Percentiles rank a stretch among this genome's conserved stretches.
Evolutionary conservation across 1,140 invertebrate genomes (phyloP).

Genomic region (Drosophila setifemur): DNA sequence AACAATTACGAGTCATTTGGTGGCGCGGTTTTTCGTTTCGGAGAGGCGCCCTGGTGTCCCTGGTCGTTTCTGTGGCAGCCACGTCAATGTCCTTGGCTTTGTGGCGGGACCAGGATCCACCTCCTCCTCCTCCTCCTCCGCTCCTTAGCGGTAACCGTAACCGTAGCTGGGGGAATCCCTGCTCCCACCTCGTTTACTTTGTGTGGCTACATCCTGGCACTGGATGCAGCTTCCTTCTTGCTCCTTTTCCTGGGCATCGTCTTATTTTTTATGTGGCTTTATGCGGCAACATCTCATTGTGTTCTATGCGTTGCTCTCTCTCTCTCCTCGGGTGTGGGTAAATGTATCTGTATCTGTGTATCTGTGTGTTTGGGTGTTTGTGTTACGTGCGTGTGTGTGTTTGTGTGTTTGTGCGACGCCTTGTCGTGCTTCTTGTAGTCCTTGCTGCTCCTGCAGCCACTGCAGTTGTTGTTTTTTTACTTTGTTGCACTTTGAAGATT

Average conservation of each 20-base stretch:
- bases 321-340: neutral
- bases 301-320: constrained; percentile 5
- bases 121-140: neutral
- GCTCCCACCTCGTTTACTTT: constrained; percentile 44
- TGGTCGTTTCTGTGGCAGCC: constrained; percentile 10
- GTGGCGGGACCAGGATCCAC: constrained; percentile 5
- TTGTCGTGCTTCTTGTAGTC: constrained; percentile 32
- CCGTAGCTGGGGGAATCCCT: too few species aligned
- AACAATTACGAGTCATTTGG: constrained; percentile 37
- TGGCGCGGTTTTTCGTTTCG: constrained; percentile 8
- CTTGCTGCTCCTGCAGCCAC: constrained; percentile 20
- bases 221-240: constrained; percentile 2
- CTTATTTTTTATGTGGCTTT: constrained; percentile 67
- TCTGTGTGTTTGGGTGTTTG: neutral
- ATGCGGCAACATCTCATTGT: constrained; percentile 54
- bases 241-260: constrained; percentile 10
- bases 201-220: constrained; percentile 48
- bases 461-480: constrained; percentile 37
- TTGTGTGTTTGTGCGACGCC: constrained; percentile 14
- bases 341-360: neutral
- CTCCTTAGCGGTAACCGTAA: too few species aligned
- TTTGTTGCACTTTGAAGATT: constrained; percentile 78
- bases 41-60: too few species aligned
- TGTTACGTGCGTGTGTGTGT: constrained; percentile 9
- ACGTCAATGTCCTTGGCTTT: constrained; percentile 59